These are phyloP conservation scores for Drosophila mauritiana DNA, from an alignment of 1,140 invertebrate species.

Conservation along the genomic window DNA sequence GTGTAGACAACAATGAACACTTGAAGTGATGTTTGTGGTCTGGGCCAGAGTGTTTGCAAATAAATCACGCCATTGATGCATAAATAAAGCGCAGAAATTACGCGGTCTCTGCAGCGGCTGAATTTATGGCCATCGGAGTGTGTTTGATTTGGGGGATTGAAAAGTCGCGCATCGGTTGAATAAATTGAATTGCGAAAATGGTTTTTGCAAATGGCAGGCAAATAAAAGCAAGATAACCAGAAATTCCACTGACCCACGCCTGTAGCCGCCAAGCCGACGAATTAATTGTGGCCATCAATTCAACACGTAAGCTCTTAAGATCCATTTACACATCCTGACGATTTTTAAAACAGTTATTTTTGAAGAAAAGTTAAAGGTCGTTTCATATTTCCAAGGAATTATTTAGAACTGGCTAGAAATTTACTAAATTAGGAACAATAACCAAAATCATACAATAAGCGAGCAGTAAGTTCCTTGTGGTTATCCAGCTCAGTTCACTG, in stretches of 20 bases:
- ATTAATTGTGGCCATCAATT: slow-evolving; percentile 15
- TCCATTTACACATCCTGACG: not conserved
- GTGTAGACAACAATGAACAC: slow-evolving; percentile 76
- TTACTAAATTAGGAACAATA: not conserved
- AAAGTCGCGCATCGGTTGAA: slow-evolving; percentile 44
- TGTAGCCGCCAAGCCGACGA: slow-evolving; percentile 9
- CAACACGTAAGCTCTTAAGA: not conserved
- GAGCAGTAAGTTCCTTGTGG: slow-evolving; percentile 9
- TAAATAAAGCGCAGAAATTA: slow-evolving; percentile 77
- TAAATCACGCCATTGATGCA: slow-evolving; percentile 75
- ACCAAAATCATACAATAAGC: not conserved
- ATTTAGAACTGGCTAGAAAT: no score
- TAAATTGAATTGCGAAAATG: slow-evolving; percentile 63
- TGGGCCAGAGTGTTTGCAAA: slow-evolving; percentile 55
- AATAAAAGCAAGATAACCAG: slow-evolving; percentile 14
- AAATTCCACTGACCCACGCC: slow-evolving; percentile 7
- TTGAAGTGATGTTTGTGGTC: slow-evolving; percentile 72
- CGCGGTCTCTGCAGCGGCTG: slow-evolving; percentile 60
- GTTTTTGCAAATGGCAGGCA: slow-evolving; percentile 38
- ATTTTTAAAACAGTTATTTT: not conserved
- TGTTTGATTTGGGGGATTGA: slow-evolving; percentile 67
- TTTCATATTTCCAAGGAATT: no score
- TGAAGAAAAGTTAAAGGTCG: no score
- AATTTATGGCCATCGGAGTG: slow-evolving; percentile 63
- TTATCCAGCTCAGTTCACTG: slow-evolving; percentile 11